Evolutionary conservation across 2,113 vertebrate species (phyloP).

Genomic region (Dunckerocampus dactyliophorus): DNA sequence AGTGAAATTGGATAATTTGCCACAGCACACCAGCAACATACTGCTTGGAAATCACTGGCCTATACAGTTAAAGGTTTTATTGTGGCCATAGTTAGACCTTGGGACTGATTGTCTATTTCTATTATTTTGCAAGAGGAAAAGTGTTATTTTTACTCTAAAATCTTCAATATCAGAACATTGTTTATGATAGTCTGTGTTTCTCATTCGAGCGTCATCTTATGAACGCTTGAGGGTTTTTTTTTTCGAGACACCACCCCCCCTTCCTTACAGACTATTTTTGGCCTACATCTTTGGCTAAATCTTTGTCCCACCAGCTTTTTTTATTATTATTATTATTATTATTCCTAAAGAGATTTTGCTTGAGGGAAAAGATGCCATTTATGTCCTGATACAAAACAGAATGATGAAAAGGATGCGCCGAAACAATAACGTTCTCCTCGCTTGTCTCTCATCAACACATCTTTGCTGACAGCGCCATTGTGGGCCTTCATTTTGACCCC

Average conservation of each 20-base stretch:
- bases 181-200: conserved; percentile 1
- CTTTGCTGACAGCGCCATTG: conserved; percentile 46
- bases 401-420: conserved; percentile 36
- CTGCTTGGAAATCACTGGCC: too few relatives aligned
- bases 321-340: conserved; percentile 57
- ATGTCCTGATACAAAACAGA: conserved; percentile 50
- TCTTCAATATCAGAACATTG: too few relatives aligned
- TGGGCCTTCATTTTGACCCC: conserved; percentile 10
- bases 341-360: conserved; percentile 48
- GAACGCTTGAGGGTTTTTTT: conserved; percentile 2
- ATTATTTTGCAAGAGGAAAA: background rate
- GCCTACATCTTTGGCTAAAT: conserved; percentile 12
- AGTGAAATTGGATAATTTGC: too few relatives aligned
- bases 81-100: too few relatives aligned
- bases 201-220: background rate
- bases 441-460: conserved; percentile 52
- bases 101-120: too few relatives aligned
- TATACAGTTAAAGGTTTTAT: too few relatives aligned
- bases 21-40: too few relatives aligned
- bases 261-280: background rate
- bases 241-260: background rate
- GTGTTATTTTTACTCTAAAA: background rate
- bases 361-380: conserved; percentile 67
- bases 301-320: conserved; percentile 46
- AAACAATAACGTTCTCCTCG: conserved; percentile 40